A percentile compares a stretch with the other conserved stretches of the same genome.
Conservation (phyloP, 2,113 vertebrate genomes). For the Coreoperca whiteheadi region DNA sequence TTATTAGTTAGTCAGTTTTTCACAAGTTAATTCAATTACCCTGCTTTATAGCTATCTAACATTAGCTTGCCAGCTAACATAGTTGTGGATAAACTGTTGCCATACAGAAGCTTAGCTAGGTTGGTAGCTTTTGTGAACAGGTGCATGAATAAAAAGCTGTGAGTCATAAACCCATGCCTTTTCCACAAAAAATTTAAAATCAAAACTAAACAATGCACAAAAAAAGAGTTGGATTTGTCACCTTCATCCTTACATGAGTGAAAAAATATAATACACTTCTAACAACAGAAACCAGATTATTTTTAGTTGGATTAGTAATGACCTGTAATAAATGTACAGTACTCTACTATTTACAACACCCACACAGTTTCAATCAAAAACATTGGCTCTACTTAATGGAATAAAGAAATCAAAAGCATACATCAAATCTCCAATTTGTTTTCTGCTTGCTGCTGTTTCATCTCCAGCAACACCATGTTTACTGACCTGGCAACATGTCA, state of each 20-base stretch:
- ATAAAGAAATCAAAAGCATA: constrained; percentile 33
- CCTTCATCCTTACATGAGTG: neutral
- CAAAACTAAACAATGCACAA: neutral
- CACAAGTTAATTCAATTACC: neutral
- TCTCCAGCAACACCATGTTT: constrained; percentile 79
- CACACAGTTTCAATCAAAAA: constrained; percentile 3
- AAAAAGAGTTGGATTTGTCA: neutral
- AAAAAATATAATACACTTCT: neutral
- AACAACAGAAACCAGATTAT: neutral
- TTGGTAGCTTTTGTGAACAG: constrained; percentile 6
- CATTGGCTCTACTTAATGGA: neutral
- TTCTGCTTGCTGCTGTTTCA: constrained; percentile 55
- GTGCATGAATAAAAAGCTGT: constrained; percentile 27
- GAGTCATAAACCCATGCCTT: neutral
- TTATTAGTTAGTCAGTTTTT: neutral
- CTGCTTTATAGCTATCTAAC: neutral
- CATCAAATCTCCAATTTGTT: constrained; percentile 52
- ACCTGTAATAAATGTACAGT: neutral
- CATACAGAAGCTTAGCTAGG: neutral
- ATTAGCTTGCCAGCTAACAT: neutral
- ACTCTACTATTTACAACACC: neutral
- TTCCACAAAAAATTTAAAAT: too few species aligned
- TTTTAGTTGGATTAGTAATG: neutral
- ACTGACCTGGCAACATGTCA: constrained; percentile 86
- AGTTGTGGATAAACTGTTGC: neutral